These are phyloP conservation scores for Helicoverpa assulta DNA, from an alignment of 2,888 invertebrate species.

Conservation along the genomic window DNA sequence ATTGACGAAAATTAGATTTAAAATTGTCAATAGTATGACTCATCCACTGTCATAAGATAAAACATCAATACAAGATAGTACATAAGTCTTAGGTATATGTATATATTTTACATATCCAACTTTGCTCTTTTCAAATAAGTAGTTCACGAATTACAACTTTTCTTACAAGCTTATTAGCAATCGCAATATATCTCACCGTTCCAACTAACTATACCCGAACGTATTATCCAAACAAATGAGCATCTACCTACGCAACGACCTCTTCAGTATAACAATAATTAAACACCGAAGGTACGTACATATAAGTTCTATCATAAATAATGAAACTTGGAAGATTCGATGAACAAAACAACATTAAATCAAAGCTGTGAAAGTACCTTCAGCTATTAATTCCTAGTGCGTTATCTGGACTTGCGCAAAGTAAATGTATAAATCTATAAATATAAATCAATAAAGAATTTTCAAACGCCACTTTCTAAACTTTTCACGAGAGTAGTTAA, in stretches of 20 bases:
- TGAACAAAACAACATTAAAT: conserved; percentile 77
- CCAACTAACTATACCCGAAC: conserved; percentile 1
- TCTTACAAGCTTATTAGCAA: conserved; percentile 7
- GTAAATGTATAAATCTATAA: conserved; percentile 44
- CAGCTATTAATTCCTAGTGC: conserved; percentile 45
- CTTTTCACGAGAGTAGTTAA: no score
- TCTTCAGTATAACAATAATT: conserved; percentile 55
- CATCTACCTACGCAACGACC: conserved; percentile 19
- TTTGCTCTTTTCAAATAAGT: no score
- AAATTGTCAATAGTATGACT: no score
- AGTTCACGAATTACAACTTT: background rate
- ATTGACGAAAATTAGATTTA: no score
- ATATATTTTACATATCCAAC: no score
- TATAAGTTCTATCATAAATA: conserved; percentile 75
- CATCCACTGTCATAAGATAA: no score
- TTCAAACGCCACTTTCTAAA: no score
- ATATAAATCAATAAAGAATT: no score
- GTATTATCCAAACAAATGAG: conserved; percentile 29
- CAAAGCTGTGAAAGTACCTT: conserved; percentile 60
- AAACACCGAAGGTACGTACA: conserved; percentile 56
- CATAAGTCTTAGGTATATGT: no score
- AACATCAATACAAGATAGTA: no score
- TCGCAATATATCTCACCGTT: conserved; percentile 22
- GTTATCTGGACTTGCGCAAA: conserved; percentile 41
- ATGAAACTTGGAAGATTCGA: conserved; percentile 74